A percentile compares a stretch with the other conserved stretches of the same genome.
These are phyloP conservation scores for Protobothrops flavoviridis DNA, from an alignment of 2,113 vertebrate genomes.

Conservation along the genomic window DNA sequence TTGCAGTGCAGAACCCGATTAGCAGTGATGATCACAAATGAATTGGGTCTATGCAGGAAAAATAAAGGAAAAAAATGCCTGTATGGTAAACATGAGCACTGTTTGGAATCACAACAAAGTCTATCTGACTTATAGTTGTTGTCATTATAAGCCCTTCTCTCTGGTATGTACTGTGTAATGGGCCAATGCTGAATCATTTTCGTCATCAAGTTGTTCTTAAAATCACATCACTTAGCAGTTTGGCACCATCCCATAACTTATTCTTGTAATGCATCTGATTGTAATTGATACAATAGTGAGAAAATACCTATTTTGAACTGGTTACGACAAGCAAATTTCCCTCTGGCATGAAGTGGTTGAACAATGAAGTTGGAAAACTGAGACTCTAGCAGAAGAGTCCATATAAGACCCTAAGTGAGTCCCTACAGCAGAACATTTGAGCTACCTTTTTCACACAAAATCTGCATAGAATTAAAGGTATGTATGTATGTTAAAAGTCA, in stretches of 20 bases:
- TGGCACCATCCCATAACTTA: background rate
- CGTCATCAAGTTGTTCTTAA: conserved; percentile 12
- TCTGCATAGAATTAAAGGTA: background rate
- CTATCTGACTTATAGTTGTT: background rate
- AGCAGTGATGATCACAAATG: conserved; percentile 96
- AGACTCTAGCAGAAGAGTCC: background rate
- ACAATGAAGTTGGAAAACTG: background rate
- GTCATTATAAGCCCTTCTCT: background rate
- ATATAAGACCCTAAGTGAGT: background rate
- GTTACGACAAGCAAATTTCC: background rate
- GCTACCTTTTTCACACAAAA: background rate
- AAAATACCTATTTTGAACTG: background rate
- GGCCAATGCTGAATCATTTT: conserved; percentile 12
- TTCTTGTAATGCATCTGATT: background rate
- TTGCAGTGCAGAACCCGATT: conserved; percentile 95
- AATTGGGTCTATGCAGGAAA: conserved; percentile 79
- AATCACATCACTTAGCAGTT: background rate
- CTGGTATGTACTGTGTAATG: conserved; percentile 18
- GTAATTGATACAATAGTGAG: background rate
- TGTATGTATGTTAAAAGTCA: background rate
- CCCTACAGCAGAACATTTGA: background rate
- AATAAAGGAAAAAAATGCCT: conserved; percentile 23
- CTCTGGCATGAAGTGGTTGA: background rate
- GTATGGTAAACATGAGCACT: background rate
- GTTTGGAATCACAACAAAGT: background rate